Evolutionary conservation across 2,113 vertebrate genomes (phyloP).

Genomic region (Siniperca chuatsi): DNA sequence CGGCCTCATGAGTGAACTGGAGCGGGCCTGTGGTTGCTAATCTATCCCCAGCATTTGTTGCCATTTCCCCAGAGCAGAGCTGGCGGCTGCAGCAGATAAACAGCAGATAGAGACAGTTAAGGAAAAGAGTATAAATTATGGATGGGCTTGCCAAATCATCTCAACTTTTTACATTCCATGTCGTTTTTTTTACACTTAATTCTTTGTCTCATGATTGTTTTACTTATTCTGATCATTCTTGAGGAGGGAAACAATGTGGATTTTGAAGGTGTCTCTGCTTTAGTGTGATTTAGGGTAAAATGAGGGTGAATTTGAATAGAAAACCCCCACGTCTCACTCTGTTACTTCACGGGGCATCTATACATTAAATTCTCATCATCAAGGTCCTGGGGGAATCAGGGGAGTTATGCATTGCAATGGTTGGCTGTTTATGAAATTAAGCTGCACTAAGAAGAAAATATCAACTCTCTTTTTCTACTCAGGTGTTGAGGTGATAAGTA

Average conservation of each 20-base stretch:
- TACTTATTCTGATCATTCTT: not conserved
- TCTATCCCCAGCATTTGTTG: constrained; percentile 80
- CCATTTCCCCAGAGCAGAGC: constrained; percentile 82
- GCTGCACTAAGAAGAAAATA: not conserved
- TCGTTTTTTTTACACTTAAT: too few relatives aligned
- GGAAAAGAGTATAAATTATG: constrained; percentile 72
- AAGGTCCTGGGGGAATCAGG: not conserved
- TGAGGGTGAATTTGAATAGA: not conserved
- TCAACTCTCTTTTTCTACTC: not conserved
- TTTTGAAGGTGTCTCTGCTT: not conserved
- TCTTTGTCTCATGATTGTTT: not conserved
- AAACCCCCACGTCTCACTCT: not conserved
- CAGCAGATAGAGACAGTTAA: constrained; percentile 72
- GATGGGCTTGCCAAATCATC: constrained; percentile 50
- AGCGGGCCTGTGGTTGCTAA: constrained; percentile 83
- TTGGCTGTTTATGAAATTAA: constrained; percentile 8
- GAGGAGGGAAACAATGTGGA: not conserved
- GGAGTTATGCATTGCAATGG: not conserved
- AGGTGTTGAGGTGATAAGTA: not conserved
- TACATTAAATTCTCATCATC: not conserved
- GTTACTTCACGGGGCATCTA: not conserved
- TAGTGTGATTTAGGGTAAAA: constrained; percentile 4
- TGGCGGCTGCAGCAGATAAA: constrained; percentile 76
- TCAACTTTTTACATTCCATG: not conserved
- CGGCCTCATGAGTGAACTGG: constrained; percentile 54